Percentiles rank a stretch among this genome's conserved stretches.
These are phyloP conservation scores for Lepidotrigona ventralis DNA, from an alignment of 1,140 invertebrate species.

Conservation along the genomic window DNA sequence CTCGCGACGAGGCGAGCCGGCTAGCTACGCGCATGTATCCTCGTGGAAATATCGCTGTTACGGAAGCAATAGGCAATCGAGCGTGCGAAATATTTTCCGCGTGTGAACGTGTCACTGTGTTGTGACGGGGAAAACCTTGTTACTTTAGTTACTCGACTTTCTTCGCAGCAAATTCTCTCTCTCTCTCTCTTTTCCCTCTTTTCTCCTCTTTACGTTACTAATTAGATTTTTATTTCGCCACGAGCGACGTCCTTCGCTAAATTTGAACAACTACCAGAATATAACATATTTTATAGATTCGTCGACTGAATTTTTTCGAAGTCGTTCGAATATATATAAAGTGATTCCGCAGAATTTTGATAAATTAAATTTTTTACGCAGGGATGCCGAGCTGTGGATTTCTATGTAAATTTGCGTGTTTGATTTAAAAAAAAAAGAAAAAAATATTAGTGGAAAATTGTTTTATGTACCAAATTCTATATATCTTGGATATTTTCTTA, in stretches of 20 bases:
- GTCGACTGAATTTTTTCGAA: background rate
- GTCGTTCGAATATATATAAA: background rate
- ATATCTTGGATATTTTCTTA: too few species aligned
- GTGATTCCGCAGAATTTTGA: background rate
- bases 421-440: too few species aligned
- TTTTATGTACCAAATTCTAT: too few species aligned
- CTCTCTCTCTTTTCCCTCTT: background rate
- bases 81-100: conserved; percentile 35
- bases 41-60: conserved; percentile 50
- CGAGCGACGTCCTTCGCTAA: too few species aligned
- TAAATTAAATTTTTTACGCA: too few species aligned
- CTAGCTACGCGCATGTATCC: background rate
- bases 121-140: background rate
- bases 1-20: background rate
- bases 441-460: too few species aligned
- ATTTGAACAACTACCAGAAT: background rate
- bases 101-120: conserved; percentile 14
- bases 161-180: too few species aligned
- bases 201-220: background rate
- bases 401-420: too few species aligned
- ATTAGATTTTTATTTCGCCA: conserved; percentile 3
- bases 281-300: background rate
- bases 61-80: conserved; percentile 48
- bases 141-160: background rate
- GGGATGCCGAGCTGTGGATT: too few species aligned